Conservation (phyloP, 2,888 invertebrate genomes). For the Meiosimyza platycephala region DNA sequence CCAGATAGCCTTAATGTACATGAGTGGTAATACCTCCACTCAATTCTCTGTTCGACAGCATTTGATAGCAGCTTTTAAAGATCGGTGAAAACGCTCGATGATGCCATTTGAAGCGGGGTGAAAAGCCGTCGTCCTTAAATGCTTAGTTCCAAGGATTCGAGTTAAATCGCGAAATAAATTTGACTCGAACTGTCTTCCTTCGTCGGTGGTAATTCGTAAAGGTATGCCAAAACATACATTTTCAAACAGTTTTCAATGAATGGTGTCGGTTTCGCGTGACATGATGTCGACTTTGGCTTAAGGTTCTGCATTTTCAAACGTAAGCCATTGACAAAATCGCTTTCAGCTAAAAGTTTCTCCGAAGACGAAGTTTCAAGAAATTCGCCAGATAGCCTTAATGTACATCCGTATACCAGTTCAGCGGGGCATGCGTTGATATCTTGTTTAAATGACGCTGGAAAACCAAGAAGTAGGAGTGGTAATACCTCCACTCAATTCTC, state of each 20-base stretch:
- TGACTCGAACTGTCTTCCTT: no score
- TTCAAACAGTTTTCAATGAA: no score
- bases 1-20: background rate
- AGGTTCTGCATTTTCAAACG: no score
- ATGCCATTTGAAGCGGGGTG: conserved; percentile 40
- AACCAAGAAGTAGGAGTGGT: conserved; percentile 25
- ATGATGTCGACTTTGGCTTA: no score
- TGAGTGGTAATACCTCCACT: conserved; percentile 28
- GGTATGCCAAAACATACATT: no score
- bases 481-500: conserved; percentile 27
- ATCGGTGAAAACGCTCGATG: conserved; percentile 42
- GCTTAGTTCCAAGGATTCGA: background rate
- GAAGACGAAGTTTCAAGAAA: no score
- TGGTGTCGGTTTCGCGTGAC: no score
- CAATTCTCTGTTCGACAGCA: conserved; percentile 29
- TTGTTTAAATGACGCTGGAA: conserved; percentile 13
- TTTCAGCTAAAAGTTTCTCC: no score
- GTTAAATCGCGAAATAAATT: no score
- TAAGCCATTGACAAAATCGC: no score
- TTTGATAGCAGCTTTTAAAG: conserved; percentile 39
- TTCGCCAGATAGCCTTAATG: background rate
- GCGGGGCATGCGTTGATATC: conserved; percentile 18
- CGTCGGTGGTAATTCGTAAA: no score
- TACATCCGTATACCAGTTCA: conserved; percentile 18
- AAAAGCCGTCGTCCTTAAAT: conserved; percentile 38